Percentiles rank a stretch among this genome's conserved stretches.
Conservation (phyloP, 2,888 invertebrate species). For the Pollenia labialis region DNA sequence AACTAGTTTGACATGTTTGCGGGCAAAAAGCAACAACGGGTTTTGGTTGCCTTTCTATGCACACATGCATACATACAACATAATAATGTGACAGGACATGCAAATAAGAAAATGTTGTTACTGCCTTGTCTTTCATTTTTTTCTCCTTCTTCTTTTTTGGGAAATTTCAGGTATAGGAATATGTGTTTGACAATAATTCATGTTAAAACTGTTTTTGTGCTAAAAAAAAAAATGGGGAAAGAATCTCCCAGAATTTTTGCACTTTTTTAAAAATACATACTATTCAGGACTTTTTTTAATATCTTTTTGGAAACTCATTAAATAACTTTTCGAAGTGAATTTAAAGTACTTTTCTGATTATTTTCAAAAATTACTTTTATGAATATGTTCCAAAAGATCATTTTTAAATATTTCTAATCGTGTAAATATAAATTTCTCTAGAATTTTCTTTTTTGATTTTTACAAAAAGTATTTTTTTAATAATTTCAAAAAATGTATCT, state of each 20-base stretch:
- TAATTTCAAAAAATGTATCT: no score
- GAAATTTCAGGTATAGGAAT: not conserved
- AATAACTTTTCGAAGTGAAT: no score
- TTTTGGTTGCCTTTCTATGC: slow-evolving; percentile 11
- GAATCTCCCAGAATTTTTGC: not conserved
- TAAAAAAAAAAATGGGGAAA: slow-evolving; percentile 1
- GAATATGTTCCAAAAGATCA: no score
- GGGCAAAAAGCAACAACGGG: slow-evolving; percentile 26
- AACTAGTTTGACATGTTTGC: slow-evolving; percentile 59
- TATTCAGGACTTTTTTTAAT: not conserved
- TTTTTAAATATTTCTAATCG: no score
- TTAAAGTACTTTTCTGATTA: no score
- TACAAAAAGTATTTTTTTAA: no score
- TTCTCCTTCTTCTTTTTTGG: not conserved
- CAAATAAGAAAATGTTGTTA: slow-evolving; percentile 69
- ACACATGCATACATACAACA: slow-evolving; percentile 21
- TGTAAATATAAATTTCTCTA: no score
- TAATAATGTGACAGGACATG: slow-evolving; percentile 72
- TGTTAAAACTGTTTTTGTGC: slow-evolving; percentile 42
- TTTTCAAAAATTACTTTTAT: no score
- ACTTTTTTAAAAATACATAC: not conserved
- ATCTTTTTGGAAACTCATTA: no score
- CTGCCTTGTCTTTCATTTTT: slow-evolving; percentile 22
- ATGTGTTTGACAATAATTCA: slow-evolving; percentile 56
- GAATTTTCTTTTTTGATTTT: no score